These are phyloP conservation scores for Bombus confusus DNA, from an alignment of 1,140 invertebrate species.

Conservation along the genomic window DNA sequence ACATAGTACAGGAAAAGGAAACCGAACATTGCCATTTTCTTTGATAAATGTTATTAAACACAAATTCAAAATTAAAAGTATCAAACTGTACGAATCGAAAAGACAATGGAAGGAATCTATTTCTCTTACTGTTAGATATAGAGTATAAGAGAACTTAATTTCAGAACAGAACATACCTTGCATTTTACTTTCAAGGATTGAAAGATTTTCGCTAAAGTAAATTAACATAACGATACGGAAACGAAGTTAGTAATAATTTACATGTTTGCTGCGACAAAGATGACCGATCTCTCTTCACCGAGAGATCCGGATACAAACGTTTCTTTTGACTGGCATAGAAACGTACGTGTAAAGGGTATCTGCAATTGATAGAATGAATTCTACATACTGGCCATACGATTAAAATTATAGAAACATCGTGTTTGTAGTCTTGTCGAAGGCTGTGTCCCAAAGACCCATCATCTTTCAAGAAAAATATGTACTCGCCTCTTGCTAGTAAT, in stretches of 20 bases:
- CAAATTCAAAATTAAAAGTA: no score
- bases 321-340: background rate
- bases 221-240: background rate
- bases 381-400: constrained; percentile 42
- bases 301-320: background rate
- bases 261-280: no score
- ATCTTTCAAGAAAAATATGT: background rate
- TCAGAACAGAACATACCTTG: background rate
- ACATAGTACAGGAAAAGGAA: background rate
- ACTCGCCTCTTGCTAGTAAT: constrained; percentile 9
- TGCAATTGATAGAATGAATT: constrained; percentile 5
- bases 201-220: background rate
- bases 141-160: background rate
- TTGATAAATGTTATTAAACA: background rate
- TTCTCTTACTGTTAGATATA: background rate
- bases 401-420: constrained; percentile 27
- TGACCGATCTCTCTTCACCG: background rate
- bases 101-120: background rate
- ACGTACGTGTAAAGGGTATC: background rate
- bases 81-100: background rate
- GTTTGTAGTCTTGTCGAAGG: constrained; percentile 32
- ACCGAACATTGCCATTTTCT: background rate
- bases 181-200: background rate
- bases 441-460: background rate
- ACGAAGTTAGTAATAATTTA: background rate